Percentiles rank a stretch among this genome's conserved stretches.
These are phyloP conservation scores for Gambusia yucatana DNA, from an alignment of 2,797 vertebrate genomes.

Conservation along the genomic window DNA sequence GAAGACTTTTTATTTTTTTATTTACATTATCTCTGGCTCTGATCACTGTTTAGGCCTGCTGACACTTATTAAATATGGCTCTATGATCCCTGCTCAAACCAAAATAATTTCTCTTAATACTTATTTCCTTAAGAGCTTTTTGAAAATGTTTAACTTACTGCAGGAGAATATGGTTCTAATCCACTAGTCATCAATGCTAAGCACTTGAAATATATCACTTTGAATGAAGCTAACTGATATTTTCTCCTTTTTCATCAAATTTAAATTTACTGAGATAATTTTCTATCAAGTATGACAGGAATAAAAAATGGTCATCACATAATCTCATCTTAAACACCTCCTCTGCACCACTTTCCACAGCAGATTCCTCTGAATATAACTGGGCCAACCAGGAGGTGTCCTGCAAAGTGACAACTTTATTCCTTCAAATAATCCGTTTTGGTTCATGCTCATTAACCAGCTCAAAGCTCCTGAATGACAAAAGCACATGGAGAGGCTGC, in stretches of 20 bases:
- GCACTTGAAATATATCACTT: neutral
- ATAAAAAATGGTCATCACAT: neutral
- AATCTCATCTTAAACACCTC: neutral
- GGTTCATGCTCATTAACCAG: constrained; percentile 49
- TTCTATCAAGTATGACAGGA: neutral
- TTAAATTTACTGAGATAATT: neutral
- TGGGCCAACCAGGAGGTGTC: constrained; percentile 23
- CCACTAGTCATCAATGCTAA: neutral
- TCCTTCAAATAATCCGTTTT: constrained; percentile 42
- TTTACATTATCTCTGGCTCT: neutral
- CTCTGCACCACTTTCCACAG: neutral
- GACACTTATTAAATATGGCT: neutral
- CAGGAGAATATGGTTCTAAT: neutral
- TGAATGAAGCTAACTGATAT: neutral
- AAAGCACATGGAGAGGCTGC: constrained; percentile 40
- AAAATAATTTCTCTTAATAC: neutral
- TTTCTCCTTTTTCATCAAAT: neutral
- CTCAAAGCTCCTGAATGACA: constrained; percentile 20
- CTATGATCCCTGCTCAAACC: neutral
- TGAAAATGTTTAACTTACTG: neutral
- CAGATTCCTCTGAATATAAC: constrained; percentile 23
- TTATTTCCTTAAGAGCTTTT: neutral
- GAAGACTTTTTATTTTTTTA: neutral
- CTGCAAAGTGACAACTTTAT: constrained; percentile 30
- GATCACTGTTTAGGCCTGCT: neutral